Evolutionary conservation across 2,888 invertebrate genomes (phyloP).

Genomic region (Linnaemya tessellans): DNA sequence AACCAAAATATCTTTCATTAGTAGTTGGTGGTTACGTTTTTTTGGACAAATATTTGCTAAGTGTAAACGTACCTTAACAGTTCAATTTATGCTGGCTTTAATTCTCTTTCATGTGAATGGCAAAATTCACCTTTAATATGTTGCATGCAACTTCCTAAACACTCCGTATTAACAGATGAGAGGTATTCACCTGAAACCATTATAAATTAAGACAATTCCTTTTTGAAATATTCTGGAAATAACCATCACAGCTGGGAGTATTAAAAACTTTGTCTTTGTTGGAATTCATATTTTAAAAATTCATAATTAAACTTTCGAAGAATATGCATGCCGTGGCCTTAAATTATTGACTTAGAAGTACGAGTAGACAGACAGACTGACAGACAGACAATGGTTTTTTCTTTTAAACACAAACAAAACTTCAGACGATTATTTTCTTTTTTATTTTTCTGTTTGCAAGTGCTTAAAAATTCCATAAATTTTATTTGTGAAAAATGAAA

Average conservation of each 20-base stretch:
- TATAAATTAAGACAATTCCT: too few relatives aligned
- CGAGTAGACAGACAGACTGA: neutral
- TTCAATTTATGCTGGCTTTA: too few relatives aligned
- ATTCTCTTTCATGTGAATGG: too few relatives aligned
- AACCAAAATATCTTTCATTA: too few relatives aligned
- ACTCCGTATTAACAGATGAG: too few relatives aligned
- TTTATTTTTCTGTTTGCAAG: neutral
- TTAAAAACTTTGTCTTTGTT: neutral
- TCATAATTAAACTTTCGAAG: slow-evolving; percentile 26
- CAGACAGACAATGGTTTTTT: slow-evolving; percentile 21
- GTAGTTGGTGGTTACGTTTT: too few relatives aligned
- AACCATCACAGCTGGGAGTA: neutral
- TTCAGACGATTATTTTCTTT: neutral
- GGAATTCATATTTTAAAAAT: slow-evolving; percentile 3
- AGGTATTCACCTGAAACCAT: too few relatives aligned
- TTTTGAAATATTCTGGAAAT: neutral
- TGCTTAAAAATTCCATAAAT: neutral
- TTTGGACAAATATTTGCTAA: too few relatives aligned
- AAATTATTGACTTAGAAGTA: neutral
- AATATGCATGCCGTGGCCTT: neutral
- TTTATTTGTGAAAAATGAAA: neutral
- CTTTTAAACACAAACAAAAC: too few relatives aligned
- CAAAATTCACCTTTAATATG: too few relatives aligned
- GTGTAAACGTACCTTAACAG: too few relatives aligned
- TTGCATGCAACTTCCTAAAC: too few relatives aligned